Base-by-base conservation (phyloP, 2,888 invertebrate genomes). In the Lycia hirtaria region DNA sequence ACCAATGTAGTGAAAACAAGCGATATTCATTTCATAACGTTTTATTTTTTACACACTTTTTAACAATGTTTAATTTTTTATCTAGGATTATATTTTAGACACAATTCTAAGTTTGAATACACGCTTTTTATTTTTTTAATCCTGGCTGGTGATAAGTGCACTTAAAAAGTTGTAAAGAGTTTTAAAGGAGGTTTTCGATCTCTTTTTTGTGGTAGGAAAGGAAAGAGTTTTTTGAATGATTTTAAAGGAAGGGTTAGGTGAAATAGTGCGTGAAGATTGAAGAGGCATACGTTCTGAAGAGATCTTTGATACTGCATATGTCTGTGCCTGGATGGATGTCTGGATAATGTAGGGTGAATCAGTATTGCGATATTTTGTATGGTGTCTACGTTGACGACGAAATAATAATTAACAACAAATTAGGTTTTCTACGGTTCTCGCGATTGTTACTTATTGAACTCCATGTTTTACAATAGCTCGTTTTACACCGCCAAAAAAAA, bases 201-300 rank as follows among this genome's bases (percentile, higher is more conserved):
- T 15, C n/a, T 41, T 60, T 55, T 45, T 47, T 51, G 28, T 51
- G 14, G 12, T 12, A 20, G 40, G 45, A 7, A 28, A 32, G 56
- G 38, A 20, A 2, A 22, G 22, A 14, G n/a, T n/a, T n/a, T 3
- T 40, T 40, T 45, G 19, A 17, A 7, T 26, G 19, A 5, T 12
- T 22, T 22, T 22, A 24, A 9, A 32, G 52, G 67, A 71, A 72
- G 74, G 76, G 78, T 72, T 73, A 66, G 60, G 65, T 74, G 76
- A 75, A 81, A 81, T 81, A 79, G 80, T 69, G 78, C 79, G 78
- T 76, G 68, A 76, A 76, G 60, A 74, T 78, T 73, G 74, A 63
- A 76, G 74, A 72, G 76, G 79, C 80, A 74, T 75, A 76, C 73
- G 80, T 72, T 73, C 65, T 67, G 67, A 69, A 72, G 68, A 64